Base-by-base conservation (phyloP, 2,888 invertebrate genomes). In the Troglohyphantes excavatus region DNA sequence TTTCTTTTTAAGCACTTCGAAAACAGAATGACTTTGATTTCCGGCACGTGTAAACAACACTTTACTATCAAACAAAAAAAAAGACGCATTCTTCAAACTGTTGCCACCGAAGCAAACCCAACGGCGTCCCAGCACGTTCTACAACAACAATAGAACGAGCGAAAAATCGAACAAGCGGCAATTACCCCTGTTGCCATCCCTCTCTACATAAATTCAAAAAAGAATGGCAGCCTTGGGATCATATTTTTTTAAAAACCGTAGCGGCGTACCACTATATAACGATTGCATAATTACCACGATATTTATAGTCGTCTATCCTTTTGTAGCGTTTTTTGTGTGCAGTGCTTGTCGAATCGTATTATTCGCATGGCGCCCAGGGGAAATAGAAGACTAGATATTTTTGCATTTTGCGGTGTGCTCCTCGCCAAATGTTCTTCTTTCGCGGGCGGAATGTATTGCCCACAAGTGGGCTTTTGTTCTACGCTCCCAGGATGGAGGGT, bases 191-290 rank as follows among this genome's bases (percentile, higher is more conserved):
- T 68, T 86, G 85, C 78, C 85, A 88, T 73, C 65, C 53, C 19
- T 33, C 81, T 67, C 73, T 81, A 81, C 87, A 88, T 88, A 88
- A 88, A 87, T 87, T 81, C 29, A 53, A 81, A 88, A 88, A 88
- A 75, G 81, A 88, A 88, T 88, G 81, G 87, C 87, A 81, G 87
- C 81, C 75, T 81, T 27, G 87, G 87, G 87, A 88, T 88, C 81
- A 72, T 75, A 81, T 81, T 88, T 75, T 88, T 53, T 88, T 75
- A 81, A 67, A 84, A 59, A 27, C 23, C 59, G 29, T 21, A 19
- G 21, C 33, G 46, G 17, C 9, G 68, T 68, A 83, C 73, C 85
- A 67, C 68, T 76, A 70, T 53, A 53, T 65, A 86, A 59, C 81
- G 73, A 88, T 88, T 88, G 81, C 87, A 81, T 88, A 88, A 88